Percentiles rank a stretch among this genome's conserved stretches.
phyloP scores from a whole-genome alignment of 2,797 vertebrate species.

The Eulemur albifrons region DNA sequence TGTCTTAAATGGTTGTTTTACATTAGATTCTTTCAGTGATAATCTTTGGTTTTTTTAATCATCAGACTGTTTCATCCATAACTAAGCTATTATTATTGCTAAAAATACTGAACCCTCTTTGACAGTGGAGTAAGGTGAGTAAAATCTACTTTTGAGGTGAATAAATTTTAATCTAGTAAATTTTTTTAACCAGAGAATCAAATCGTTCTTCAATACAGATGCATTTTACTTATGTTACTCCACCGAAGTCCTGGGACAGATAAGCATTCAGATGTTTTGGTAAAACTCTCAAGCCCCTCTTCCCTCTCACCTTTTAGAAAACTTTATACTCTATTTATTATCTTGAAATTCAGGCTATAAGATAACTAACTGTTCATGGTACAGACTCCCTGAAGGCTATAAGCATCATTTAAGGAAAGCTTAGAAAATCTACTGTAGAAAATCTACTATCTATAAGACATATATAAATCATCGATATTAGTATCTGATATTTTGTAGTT shows the following conservation, averaged over 20 bases:
- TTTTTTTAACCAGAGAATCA: background rate
- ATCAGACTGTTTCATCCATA: background rate
- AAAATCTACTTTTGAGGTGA: background rate
- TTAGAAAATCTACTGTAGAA: constrained; percentile 12
- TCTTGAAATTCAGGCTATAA: constrained; percentile 38
- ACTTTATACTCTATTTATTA: background rate
- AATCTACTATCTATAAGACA: background rate
- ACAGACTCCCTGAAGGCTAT: background rate
- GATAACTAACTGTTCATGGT: constrained; percentile 28
- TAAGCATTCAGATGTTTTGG: background rate
- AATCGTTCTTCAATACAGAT: background rate
- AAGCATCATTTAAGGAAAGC: background rate
- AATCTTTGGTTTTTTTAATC: background rate
- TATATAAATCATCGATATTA: background rate
- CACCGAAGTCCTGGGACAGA: background rate
- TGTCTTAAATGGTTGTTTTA: constrained; percentile 15
- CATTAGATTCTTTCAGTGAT: background rate
- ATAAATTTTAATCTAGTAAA: background rate
- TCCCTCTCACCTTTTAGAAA: constrained; percentile 12
- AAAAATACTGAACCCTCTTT: background rate
- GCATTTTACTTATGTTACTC: background rate
- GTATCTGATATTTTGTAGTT: background rate
- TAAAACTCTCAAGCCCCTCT: constrained; percentile 18
- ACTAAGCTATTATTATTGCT: constrained; percentile 23
- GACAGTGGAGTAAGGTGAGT: constrained; percentile 4